Percentiles rank a stretch among this genome's conserved stretches.
Conservation (phyloP, 2,888 invertebrate genomes). For the Pediacus dermestoides region DNA sequence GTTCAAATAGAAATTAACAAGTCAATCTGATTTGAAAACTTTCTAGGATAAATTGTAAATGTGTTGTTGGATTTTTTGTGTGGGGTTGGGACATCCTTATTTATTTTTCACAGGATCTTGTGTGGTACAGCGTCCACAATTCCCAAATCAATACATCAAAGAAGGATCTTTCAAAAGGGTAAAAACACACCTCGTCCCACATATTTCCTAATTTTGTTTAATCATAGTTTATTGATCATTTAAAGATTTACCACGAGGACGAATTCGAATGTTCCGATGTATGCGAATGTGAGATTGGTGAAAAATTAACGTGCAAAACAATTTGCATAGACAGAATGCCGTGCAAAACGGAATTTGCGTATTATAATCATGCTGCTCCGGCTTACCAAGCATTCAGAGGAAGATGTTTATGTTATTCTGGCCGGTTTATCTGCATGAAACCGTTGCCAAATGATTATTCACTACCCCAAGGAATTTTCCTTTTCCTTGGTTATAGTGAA, state of each 20-base stretch:
- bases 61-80: no score
- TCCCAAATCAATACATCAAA: slow-evolving; percentile 78
- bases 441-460: slow-evolving; percentile 74
- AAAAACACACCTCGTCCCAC: no score
- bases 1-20: no score
- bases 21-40: no score
- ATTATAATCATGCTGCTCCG: slow-evolving; percentile 86
- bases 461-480: slow-evolving; percentile 79
- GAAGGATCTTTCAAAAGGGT: slow-evolving; percentile 85
- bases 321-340: slow-evolving; percentile 84
- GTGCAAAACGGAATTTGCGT: slow-evolving; percentile 83
- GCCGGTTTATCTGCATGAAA: slow-evolving; percentile 88
- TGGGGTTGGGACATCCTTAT: no score
- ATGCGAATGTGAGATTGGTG: slow-evolving; percentile 77
- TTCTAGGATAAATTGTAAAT: no score
- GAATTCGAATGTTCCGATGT: slow-evolving; percentile 88
- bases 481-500: slow-evolving; percentile 85
- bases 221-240: slow-evolving; percentile 26
- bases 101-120: slow-evolving; percentile 64
- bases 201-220: no score
- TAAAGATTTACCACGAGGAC: slow-evolving; percentile 76
- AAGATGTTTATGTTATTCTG: slow-evolving; percentile 86
- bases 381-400: slow-evolving; percentile 87
- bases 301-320: slow-evolving; percentile 79
- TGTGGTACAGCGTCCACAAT: slow-evolving; percentile 77